phyloP scores from a whole-genome alignment of 2,888 invertebrate genomes.

The Hyppa rectilinea region DNA sequence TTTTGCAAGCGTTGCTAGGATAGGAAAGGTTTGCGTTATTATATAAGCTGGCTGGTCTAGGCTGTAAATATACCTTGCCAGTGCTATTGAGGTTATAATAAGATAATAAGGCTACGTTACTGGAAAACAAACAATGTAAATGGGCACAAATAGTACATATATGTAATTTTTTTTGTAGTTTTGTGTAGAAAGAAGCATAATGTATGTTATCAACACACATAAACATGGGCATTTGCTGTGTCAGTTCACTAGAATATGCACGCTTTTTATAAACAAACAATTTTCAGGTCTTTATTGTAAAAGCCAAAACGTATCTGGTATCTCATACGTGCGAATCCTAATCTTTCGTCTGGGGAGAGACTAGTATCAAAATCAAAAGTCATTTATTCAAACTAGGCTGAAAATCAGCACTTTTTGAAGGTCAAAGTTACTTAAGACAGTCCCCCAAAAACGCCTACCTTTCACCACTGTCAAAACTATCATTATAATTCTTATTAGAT shows the following conservation, averaged over 20 bases:
- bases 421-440: no score
- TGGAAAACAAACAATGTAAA: not conserved
- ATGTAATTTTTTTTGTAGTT: not conserved
- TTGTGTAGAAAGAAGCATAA: not conserved
- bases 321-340: no score
- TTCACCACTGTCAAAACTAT: no score
- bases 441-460: no score
- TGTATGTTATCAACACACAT: no score
- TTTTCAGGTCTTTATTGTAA: not conserved
- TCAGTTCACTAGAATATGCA: not conserved
- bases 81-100: not conserved
- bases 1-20: constrained; percentile 8
- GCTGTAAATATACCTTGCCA: not conserved
- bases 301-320: not conserved
- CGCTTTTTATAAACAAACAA: not conserved
- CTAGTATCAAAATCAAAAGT: no score
- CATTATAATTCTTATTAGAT: not conserved
- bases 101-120: not conserved
- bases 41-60: not conserved
- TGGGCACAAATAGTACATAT: not conserved
- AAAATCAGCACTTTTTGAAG: no score
- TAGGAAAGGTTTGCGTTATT: not conserved
- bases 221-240: not conserved
- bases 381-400: no score
- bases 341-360: not conserved